These are phyloP conservation scores for Euphonia xanthogaster DNA, from an alignment of 2,797 vertebrate species.

Conservation along the genomic window DNA sequence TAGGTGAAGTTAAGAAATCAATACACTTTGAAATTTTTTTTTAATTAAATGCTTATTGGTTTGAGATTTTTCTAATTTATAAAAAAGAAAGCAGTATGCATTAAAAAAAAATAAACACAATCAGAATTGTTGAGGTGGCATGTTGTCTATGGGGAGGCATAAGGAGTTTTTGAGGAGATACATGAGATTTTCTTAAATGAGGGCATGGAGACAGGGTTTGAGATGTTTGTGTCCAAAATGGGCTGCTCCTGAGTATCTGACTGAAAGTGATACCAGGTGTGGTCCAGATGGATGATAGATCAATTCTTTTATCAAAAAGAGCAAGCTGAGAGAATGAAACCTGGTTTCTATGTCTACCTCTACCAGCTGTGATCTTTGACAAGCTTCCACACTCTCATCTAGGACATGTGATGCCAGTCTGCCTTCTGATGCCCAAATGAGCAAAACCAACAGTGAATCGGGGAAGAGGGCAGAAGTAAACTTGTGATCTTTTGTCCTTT, in stretches of 20 bases:
- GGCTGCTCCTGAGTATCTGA: not conserved
- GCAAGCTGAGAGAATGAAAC: not conserved
- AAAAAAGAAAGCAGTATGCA: not conserved
- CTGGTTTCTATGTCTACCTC: not conserved
- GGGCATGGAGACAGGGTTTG: not conserved
- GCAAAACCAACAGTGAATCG: rapidly evolving
- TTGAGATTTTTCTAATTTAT: not conserved
- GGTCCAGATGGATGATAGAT: not conserved
- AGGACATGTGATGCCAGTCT: not conserved
- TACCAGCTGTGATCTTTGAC: not conserved
- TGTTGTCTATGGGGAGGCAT: not conserved
- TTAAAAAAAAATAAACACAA: not conserved
- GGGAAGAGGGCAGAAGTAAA: not conserved
- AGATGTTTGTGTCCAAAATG: not conserved
- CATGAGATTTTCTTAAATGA: not conserved
- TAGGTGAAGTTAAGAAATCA: not conserved
- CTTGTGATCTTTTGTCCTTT: not conserved
- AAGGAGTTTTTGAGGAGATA: not conserved
- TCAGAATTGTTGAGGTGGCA: not conserved
- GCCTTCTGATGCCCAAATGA: not conserved
- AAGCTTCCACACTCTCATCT: not conserved
- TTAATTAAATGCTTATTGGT: not conserved
- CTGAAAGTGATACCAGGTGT: not conserved
- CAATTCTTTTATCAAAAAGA: not conserved
- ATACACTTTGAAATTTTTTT: not conserved